phyloP scores from a whole-genome alignment of 1,140 invertebrate species.

The Nylanderia fulva region DNA sequence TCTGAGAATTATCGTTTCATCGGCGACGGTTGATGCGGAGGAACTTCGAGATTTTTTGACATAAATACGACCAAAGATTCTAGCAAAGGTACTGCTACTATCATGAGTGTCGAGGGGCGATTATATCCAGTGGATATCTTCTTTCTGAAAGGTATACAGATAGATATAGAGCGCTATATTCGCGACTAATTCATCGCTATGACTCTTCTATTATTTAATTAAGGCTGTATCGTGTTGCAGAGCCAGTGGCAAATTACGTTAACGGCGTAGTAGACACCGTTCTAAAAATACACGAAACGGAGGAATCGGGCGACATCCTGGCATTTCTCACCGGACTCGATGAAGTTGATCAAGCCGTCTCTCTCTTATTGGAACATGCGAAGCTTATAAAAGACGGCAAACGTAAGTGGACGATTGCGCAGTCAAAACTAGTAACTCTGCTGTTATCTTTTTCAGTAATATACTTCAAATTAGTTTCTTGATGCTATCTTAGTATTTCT shows the following conservation, averaged over 20 bases:
- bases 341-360: constrained; percentile 93
- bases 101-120: constrained; percentile 95
- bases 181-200: neutral
- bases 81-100: constrained; percentile 90
- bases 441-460: neutral
- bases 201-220: constrained; percentile 7
- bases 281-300: constrained; percentile 95
- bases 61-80: constrained; percentile 87
- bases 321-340: constrained; percentile 98
- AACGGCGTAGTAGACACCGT: constrained; percentile 94
- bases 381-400: constrained; percentile 84
- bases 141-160: constrained; percentile 91
- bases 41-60: constrained; percentile 96
- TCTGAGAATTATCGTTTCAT: constrained; percentile 95
- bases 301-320: constrained; percentile 95
- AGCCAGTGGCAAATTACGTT: constrained; percentile 96
- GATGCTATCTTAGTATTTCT: neutral
- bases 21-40: constrained; percentile 98
- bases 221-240: constrained; percentile 82
- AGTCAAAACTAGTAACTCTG: neutral
- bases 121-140: constrained; percentile 95
- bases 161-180: neutral
- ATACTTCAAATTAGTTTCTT: constrained; percentile 11
- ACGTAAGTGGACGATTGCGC: constrained; percentile 79
- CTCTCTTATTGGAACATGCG: constrained; percentile 89